Conservation (phyloP, 1,140 invertebrate species). For the Neuroterus valhalla region DNA sequence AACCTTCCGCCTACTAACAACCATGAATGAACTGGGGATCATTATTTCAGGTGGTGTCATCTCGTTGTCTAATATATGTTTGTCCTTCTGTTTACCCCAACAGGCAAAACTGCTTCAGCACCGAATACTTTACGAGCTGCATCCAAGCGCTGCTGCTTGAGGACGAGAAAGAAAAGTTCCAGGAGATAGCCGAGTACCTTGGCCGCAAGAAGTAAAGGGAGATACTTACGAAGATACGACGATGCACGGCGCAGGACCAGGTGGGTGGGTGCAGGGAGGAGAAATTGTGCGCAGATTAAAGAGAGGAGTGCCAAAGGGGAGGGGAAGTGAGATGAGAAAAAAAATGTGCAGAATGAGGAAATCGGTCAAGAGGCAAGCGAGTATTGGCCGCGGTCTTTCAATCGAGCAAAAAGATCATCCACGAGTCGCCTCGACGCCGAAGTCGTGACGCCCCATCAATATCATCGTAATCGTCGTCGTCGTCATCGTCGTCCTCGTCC, state of each 20-base stretch:
- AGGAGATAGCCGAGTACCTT: slow-evolving; percentile 79
- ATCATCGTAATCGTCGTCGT: slow-evolving; percentile 36
- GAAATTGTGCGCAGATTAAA: neutral
- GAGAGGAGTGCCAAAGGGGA: slow-evolving; percentile 11
- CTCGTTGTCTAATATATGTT: neutral
- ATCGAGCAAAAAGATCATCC: slow-evolving; percentile 23
- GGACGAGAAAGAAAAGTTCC: slow-evolving; percentile 77
- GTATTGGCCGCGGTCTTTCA: slow-evolving; percentile 21
- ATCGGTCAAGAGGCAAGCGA: slow-evolving; percentile 22
- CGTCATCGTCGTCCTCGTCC: slow-evolving; percentile 50
- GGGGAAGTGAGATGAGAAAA: slow-evolving; percentile 41
- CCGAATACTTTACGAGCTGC: slow-evolving; percentile 80
- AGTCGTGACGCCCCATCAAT: slow-evolving; percentile 32
- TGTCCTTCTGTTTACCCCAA: slow-evolving; percentile 47
- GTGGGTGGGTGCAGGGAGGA: neutral
- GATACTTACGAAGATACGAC: slow-evolving; percentile 51
- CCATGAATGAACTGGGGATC: slow-evolving; percentile 15
- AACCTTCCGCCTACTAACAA: slow-evolving; percentile 12
- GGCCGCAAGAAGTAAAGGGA: slow-evolving; percentile 73
- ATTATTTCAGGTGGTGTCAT: neutral
- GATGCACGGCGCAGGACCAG: slow-evolving; percentile 43
- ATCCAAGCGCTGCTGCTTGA: slow-evolving; percentile 78
- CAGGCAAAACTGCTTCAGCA: slow-evolving; percentile 79
- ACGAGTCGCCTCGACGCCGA: slow-evolving; percentile 3
- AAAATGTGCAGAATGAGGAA: slow-evolving; percentile 24